These are phyloP conservation scores for Oryctes rhinoceros DNA, from an alignment of 1,140 invertebrate genomes.

Conservation along the genomic window DNA sequence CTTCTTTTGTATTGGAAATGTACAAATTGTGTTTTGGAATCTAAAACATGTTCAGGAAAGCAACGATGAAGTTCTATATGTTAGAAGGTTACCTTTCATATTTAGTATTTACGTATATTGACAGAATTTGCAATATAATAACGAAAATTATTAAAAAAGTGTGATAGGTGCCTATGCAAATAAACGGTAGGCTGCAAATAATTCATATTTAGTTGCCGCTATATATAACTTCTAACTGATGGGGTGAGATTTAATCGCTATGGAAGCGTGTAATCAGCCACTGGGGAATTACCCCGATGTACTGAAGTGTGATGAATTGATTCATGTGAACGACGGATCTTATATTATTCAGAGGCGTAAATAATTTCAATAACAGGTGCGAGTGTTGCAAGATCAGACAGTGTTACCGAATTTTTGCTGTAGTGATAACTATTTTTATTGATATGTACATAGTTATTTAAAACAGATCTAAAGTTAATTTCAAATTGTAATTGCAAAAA, in stretches of 20 bases:
- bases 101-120: no score
- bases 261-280: slow-evolving; percentile 28
- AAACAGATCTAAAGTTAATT: not conserved
- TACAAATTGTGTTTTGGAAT: no score
- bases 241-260: slow-evolving; percentile 31
- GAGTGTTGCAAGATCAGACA: slow-evolving; percentile 4
- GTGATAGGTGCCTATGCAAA: not conserved
- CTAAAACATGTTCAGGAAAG: no score
- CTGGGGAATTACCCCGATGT: slow-evolving; percentile 21
- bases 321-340: slow-evolving; percentile 32
- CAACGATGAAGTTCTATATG: no score
- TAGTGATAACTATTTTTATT: not conserved
- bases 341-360: slow-evolving; percentile 37
- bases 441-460: not conserved
- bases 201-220: slow-evolving; percentile 36
- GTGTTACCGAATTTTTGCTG: not conserved
- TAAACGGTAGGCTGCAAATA: slow-evolving; percentile 3
- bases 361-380: slow-evolving; percentile 27
- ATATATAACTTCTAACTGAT: slow-evolving; percentile 26
- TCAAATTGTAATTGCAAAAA: no score
- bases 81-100: no score
- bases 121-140: no score
- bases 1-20: no score
- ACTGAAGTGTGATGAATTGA: slow-evolving; percentile 31
- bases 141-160: no score